Evolutionary conservation across 1,140 invertebrate genomes (phyloP), one percentile per base, ranked within the genome.

Genomic region (Phthorimaea operculella): DNA sequence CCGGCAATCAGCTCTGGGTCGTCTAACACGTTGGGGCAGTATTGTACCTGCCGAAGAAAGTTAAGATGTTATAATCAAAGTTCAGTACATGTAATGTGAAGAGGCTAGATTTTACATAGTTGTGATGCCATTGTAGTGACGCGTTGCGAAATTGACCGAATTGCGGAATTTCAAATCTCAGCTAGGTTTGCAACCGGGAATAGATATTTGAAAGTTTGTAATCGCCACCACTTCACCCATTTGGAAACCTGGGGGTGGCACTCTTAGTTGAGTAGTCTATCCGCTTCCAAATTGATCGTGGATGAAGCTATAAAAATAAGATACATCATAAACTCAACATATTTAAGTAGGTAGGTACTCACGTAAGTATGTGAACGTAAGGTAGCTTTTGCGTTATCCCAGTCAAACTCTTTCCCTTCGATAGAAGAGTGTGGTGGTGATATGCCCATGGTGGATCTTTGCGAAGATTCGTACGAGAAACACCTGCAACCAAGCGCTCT

Each of bases 1-100:
- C 96, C 97, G 44, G 96, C 96, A 66, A 96, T 95, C 12, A 98
- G 85, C 85, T 98, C 96, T 0, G 96, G 96, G 87, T 98, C 96
- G 81, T 98, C 97, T 17, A 99, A 82, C 39, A 96, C 88, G 83
- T 96, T 94, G 0, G 97, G 94, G 71, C 93, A 92, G 74, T 98
- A 98, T 28, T 90, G 89, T 17, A 83, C 66, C 80, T 84, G 70
- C 33, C 62, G 59, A 9, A 53, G 21, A 28, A 28, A 4, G n/a
- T 10, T 34, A 52, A 34, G 15, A 52, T 10, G 33, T 15, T 33
- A 14, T 34, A 17, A 34, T 4, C 21, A 6, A 28, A 2, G 21
- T 28, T 28, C 21, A 6, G 21, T 28, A 6, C 2, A 28, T 4
- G 21, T 28, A 28, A 28, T 28, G 21, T 28, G 21, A 28, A 28